Percentiles rank a stretch among this genome's conserved stretches.
These are phyloP conservation scores for Eospalax fontanierii DNA, from an alignment of 2,797 vertebrate species.

Conservation along the genomic window DNA sequence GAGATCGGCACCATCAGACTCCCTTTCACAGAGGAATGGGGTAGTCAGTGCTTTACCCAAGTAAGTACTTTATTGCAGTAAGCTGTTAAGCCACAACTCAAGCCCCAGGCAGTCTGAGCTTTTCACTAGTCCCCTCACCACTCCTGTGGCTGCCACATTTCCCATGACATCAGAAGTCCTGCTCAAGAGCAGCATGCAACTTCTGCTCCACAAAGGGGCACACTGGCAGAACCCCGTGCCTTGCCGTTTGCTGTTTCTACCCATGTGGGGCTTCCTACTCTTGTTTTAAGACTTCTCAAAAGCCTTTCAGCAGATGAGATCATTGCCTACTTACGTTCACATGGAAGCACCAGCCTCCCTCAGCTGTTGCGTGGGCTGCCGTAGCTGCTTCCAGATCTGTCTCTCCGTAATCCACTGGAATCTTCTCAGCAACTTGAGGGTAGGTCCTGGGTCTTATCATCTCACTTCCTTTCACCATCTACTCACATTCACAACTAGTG, in stretches of 20 bases:
- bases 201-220: background rate
- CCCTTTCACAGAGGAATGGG: background rate
- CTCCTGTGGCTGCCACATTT: background rate
- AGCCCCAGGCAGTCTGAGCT: background rate
- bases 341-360: fast-evolving
- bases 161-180: background rate
- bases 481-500: background rate
- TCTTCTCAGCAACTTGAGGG: background rate
- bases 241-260: background rate
- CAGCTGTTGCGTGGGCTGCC: background rate
- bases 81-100: background rate
- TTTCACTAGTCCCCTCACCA: background rate
- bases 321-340: background rate
- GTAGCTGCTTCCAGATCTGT: background rate
- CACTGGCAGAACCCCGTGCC: background rate
- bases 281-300: background rate
- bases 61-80: background rate
- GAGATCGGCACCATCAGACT: no score
- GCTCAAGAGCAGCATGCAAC: background rate
- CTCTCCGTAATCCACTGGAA: background rate
- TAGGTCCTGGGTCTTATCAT: background rate
- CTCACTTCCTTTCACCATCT: background rate
- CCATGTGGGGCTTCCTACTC: background rate
- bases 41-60: background rate
- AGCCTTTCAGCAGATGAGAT: background rate